These are phyloP conservation scores for Mesoclemmys tuberculata DNA, from an alignment of 2,113 vertebrate species.

Conservation along the genomic window DNA sequence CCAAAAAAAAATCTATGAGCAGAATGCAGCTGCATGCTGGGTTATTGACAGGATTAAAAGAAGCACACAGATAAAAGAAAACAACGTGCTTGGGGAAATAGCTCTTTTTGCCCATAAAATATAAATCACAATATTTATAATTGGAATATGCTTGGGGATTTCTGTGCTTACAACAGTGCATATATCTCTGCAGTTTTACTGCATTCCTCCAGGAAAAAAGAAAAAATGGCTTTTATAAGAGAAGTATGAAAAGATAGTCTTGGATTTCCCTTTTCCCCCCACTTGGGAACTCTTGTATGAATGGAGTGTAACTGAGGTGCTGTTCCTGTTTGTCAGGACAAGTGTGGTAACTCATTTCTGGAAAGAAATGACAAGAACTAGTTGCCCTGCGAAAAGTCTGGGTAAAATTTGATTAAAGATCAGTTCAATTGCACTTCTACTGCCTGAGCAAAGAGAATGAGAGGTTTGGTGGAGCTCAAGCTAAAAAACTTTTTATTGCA, in stretches of 20 bases:
- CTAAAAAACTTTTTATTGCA: not conserved
- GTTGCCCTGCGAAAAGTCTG: not conserved
- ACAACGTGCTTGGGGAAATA: conserved; percentile 53
- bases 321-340: not conserved
- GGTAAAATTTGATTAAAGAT: not conserved
- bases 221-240: not conserved
- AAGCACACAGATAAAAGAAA: conserved; percentile 61
- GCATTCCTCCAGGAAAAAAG: not conserved
- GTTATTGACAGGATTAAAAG: conserved; percentile 67
- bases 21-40: conserved; percentile 43
- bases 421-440: not conserved
- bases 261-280: not conserved
- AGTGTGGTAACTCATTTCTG: not conserved
- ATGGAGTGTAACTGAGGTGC: not conserved
- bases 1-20: conserved; percentile 30
- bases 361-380: not conserved
- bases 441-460: not conserved
- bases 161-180: not conserved
- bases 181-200: not conserved
- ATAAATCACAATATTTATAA: conserved; percentile 59
- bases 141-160: conserved; percentile 52
- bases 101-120: conserved; percentile 51
- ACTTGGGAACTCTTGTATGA: not conserved
- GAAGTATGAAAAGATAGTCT: not conserved
- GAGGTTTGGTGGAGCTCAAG: not conserved